These are phyloP conservation scores for Gryllus bimaculatus DNA, from an alignment of 1,140 invertebrate genomes.

Conservation along the genomic window DNA sequence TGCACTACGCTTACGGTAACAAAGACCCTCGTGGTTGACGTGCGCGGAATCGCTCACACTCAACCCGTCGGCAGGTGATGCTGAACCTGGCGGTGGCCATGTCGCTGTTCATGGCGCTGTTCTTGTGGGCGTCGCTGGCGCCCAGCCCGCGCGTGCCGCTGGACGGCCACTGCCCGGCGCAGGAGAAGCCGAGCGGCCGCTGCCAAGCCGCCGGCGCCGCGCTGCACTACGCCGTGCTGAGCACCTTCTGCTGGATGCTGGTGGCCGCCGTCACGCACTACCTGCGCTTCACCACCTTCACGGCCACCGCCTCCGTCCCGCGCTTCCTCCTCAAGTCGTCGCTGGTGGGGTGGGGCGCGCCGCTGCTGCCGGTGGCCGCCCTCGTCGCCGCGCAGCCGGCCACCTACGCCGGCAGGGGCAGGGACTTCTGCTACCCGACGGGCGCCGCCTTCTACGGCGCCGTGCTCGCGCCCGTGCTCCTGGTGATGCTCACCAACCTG, in stretches of 20 bases:
- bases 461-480: conserved; percentile 17
- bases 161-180: neutral
- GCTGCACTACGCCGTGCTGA: conserved; percentile 20
- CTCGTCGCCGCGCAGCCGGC: neutral
- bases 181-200: neutral
- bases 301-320: conserved; percentile 36
- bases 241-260: conserved; percentile 21
- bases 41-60: no score
- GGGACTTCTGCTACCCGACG: conserved; percentile 18
- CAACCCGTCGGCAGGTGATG: neutral
- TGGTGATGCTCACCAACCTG: conserved; percentile 16
- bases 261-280: conserved; percentile 18
- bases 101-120: neutral
- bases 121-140: neutral
- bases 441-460: conserved; percentile 14
- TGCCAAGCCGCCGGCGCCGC: conserved; percentile 16
- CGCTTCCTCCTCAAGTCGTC: conserved; percentile 36
- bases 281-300: conserved; percentile 32
- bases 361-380: neutral
- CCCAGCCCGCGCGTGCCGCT: no score
- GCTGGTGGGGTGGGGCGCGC: conserved; percentile 41
- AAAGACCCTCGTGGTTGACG: no score
- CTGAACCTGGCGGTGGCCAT: neutral
- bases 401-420: neutral
- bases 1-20: no score